Base-by-base conservation (phyloP, 2,888 invertebrate genomes). In the Protonemura montana region DNA sequence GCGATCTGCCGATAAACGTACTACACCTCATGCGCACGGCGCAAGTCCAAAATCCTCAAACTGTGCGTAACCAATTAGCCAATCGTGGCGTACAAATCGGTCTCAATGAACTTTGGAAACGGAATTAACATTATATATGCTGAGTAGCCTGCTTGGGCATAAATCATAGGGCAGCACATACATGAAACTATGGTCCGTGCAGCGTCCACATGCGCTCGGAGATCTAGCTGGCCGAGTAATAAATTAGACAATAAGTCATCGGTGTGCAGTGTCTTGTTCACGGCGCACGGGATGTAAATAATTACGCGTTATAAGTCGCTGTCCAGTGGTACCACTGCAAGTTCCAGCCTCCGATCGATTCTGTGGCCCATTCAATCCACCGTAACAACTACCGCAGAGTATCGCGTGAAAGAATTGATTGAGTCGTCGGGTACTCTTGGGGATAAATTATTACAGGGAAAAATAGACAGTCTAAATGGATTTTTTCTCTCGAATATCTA, bases 61-160 rank as follows among this genome's bases (percentile, higher is more conserved):
- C 84, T 35, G 82, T 30, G 87, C 86, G 86, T 82, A 87, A 85
- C 87, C 87, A 87, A 87, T 87, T 87, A 87, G 85, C 87, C 86
- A 86, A 86, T 86, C 35, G 84, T 26, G 80, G 76, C 83, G 76
- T 82, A 82, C 87, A 87, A 85, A 87, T 87, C 85, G 85, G 82
- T 85, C 85, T 26, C 87, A 82, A 85, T 87, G 87, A 87, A 87
- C 85, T 85, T 76, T 80, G 26, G 29, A 84, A 76, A 26, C 25
- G 84, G 29, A 84, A 84, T 84, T 84, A 84, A 6, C 84, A 84
- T 84, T 59, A 10, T 59, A n/a, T n/a, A 76, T 76, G 76, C 59
- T 84, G 27, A 76, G 84, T 84, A 76, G 27, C 27, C 26, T 2
- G 13, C 59, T 5, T 21, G 13, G 59, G n/a, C 59, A 84, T 84